phyloP scores from a whole-genome alignment of 2,888 invertebrate species.

The Prionchulus punctatus region DNA sequence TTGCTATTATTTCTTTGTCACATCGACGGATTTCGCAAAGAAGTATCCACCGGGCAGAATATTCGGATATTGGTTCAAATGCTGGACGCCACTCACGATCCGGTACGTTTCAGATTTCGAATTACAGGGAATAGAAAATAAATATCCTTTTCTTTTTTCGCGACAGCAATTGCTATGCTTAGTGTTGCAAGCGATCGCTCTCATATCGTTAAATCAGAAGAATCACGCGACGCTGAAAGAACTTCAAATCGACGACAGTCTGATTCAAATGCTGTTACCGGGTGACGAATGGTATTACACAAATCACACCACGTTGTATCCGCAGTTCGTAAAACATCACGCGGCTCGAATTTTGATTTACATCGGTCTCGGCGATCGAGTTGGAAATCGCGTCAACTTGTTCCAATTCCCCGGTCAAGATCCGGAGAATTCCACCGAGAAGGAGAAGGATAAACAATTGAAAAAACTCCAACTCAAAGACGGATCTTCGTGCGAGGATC shows the following conservation, averaged over 20 bases:
- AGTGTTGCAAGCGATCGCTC: conserved; percentile 45
- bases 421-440: background rate
- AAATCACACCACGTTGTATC: conserved; percentile 48
- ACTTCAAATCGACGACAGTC: conserved; percentile 45
- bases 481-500: conserved; percentile 22
- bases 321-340: conserved; percentile 48
- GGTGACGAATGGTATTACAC: conserved; percentile 53
- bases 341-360: conserved; percentile 48
- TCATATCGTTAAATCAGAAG: conserved; percentile 44
- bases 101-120: conserved; percentile 36
- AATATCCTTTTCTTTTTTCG: conserved; percentile 9
- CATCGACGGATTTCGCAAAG: conserved; percentile 41
- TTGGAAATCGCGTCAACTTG: conserved; percentile 45
- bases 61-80: conserved; percentile 45
- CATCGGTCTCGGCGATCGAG: conserved; percentile 46
- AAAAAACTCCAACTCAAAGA: background rate
- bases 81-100: conserved; percentile 48
- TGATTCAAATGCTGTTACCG: conserved; percentile 47
- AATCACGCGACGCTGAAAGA: conserved; percentile 43
- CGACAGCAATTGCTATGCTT: conserved; percentile 47
- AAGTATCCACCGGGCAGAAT: conserved; percentile 43
- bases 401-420: conserved; percentile 43
- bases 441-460: background rate
- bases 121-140: background rate
- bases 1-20: conserved; percentile 46